Base-by-base conservation (phyloP, 1,140 invertebrate species). In the Drosophila pectinifera region DNA sequence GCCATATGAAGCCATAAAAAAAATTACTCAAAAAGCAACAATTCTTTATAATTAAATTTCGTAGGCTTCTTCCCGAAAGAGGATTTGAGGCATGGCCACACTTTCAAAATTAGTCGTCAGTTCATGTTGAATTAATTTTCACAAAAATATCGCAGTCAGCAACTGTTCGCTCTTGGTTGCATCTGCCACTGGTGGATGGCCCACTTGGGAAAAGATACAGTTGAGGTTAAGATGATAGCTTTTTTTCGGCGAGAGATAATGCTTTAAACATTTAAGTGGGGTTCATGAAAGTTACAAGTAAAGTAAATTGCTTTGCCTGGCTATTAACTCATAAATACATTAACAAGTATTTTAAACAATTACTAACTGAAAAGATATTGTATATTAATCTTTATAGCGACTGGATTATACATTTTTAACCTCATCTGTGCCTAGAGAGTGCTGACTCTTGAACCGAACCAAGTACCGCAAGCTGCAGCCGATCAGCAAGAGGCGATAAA, bases 1-100 rank as follows among this genome's bases (percentile, higher is more conserved):
- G 61, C 67, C 83, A 88, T 88, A 86, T 86, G 75, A 86, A 86
- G 82, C 79, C 84, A 86, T 86, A 88, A 83, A 86, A 75, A 79
- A 83, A 86, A 79, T 81, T 75, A 58, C 48, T 39, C 46, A 57
- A 74, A 78, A 62, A 53, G 53, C 64, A 41, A 46, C 72, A 69
- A 79, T 77, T 62, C 65, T 85, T 78, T 57, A 70, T 46, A 86
- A 88, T 86, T 57, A 79, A 88, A 69, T 86, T 85, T 86, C 53
- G 73, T 82, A 57, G 63, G 70, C 65, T 70, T 70, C 64, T 31
- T 31, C 31, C 7, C 0, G 31, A 26, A n/a, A 7, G 48, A 18
- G 38, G 26, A 38, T 26, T 53, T 58, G 36, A 34, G 41, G 28
- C 42, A 41, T 45, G 22, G 42, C 41, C 41, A 54, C 79, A 77